phyloP scores from a whole-genome alignment of 2,797 vertebrate species.

The Sebastes umbrosus region DNA sequence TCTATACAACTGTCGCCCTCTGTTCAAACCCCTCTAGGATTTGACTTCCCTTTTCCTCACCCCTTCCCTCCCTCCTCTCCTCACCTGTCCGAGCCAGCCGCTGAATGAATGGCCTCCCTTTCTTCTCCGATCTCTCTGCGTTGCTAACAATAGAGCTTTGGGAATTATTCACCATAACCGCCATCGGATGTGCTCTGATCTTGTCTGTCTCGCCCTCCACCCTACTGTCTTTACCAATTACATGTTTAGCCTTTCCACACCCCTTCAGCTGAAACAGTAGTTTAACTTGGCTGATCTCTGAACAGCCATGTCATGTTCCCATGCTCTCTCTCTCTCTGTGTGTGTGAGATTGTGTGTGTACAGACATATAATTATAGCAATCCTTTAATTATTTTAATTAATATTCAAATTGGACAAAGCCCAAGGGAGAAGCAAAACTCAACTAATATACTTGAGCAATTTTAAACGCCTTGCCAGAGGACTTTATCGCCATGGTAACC shows the following conservation, averaged over 20 bases:
- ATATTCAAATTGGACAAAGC: conserved; percentile 49
- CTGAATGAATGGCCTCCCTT: conserved; percentile 48
- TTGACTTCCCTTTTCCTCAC: conserved; percentile 41
- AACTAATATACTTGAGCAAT: conserved; percentile 34
- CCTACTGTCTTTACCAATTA: conserved; percentile 68
- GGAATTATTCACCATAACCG: conserved; percentile 32
- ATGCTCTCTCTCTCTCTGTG: not conserved
- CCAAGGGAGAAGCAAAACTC: conserved; percentile 31
- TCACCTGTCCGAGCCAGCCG: conserved; percentile 46
- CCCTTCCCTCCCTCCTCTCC: conserved; percentile 14
- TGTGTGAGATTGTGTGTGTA: not conserved
- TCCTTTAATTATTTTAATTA: conserved; percentile 57
- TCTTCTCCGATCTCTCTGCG: conserved; percentile 38
- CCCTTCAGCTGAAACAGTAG: conserved; percentile 31
- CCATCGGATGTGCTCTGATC: conserved; percentile 49
- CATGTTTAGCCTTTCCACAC: conserved; percentile 40
- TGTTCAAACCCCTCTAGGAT: conserved; percentile 58
- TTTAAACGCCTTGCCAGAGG: conserved; percentile 7
- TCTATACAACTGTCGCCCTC: conserved; percentile 73
- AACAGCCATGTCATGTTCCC: conserved; percentile 20
- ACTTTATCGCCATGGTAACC: conserved; percentile 64
- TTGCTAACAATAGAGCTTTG: conserved; percentile 47
- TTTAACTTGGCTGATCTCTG: conserved; percentile 23
- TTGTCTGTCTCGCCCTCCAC: conserved; percentile 51
- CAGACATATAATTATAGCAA: conserved; percentile 46